Evolutionary conservation across 2,797 vertebrate species (phyloP).

Genomic region (Helarctos malayanus): DNA sequence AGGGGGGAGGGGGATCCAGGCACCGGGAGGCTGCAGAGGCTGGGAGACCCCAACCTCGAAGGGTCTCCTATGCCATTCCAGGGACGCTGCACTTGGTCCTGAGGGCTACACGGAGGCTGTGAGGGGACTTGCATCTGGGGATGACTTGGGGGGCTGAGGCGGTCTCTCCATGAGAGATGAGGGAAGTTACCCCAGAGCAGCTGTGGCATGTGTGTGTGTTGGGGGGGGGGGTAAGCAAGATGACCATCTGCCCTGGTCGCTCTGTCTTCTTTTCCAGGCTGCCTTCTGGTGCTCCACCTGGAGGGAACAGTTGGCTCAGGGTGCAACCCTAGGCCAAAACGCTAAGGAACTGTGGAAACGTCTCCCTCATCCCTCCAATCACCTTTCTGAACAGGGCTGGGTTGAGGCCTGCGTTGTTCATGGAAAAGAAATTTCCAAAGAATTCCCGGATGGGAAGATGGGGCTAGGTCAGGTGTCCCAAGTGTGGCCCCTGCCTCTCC

Average conservation of each 20-base stretch:
- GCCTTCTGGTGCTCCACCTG: neutral
- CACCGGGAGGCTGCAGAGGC: neutral
- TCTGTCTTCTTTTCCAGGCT: neutral
- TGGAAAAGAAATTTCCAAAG: neutral
- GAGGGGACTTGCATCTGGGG: neutral
- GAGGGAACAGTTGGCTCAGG: neutral
- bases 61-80: accelerated
- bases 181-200: neutral
- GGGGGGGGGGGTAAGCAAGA: too few species aligned
- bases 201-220: too few species aligned
- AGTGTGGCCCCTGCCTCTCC: neutral
- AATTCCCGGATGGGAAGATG: neutral
- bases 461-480: neutral
- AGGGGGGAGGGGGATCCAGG: neutral
- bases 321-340: neutral
- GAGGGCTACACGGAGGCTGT: neutral
- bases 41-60: neutral
- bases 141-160: neutral
- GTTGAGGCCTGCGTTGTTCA: neutral
- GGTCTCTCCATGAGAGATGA: neutral
- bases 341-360: neutral
- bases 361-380: neutral
- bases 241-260: neutral
- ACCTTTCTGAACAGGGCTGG: neutral
- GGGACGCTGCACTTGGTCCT: neutral